Conservation (phyloP, 2,888 invertebrate genomes). For the Calameuta pallipes region DNA sequence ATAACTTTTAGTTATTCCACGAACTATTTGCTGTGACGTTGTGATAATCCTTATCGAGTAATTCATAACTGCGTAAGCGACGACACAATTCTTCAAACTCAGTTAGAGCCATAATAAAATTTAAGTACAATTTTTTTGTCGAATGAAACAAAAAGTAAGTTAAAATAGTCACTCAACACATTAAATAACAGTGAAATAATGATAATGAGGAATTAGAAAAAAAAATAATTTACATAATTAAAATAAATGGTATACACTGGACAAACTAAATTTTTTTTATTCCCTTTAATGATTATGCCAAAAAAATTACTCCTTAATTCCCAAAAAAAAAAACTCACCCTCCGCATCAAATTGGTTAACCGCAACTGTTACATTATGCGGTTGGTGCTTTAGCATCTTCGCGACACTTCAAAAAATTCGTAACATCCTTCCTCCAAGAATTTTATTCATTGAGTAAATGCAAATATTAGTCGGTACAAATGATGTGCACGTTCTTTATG, state of each 20-base stretch:
- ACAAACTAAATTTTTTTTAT: background rate
- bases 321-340: background rate
- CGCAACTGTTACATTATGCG: background rate
- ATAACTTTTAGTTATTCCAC: background rate
- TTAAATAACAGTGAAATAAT: background rate
- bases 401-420: background rate
- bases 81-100: background rate
- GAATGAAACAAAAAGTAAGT: background rate
- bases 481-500: background rate
- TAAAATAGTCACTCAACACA: background rate
- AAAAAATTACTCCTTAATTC: background rate
- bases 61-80: background rate
- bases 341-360: background rate
- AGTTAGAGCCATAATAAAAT: background rate
- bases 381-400: background rate
- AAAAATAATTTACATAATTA: background rate
- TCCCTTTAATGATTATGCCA: background rate
- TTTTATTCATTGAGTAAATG: background rate
- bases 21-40: background rate
- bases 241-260: background rate
- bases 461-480: background rate
- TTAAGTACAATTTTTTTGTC: background rate
- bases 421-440: background rate
- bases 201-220: background rate
- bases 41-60: background rate